Percentiles rank a stretch among this genome's conserved stretches.
Conservation (phyloP, 2,888 invertebrate genomes). For the Theretra japonica region DNA sequence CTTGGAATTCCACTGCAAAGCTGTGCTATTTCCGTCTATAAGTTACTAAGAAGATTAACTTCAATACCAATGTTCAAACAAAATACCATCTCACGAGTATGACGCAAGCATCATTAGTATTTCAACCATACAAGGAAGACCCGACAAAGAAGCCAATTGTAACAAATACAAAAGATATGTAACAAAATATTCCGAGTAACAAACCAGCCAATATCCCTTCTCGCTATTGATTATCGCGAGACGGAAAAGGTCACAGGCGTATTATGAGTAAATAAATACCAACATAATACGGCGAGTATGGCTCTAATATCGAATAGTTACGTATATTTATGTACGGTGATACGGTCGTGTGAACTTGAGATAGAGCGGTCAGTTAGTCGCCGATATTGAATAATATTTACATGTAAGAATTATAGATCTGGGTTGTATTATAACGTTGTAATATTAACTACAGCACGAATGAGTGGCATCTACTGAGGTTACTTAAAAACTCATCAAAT, state of each 20-base stretch:
- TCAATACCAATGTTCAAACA: no score
- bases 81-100: no score
- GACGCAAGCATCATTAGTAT: no score
- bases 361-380: not conserved
- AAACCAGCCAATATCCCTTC: not conserved
- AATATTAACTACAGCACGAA: no score
- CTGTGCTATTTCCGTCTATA: no score
- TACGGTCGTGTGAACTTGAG: not conserved
- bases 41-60: no score
- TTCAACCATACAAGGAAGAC: not conserved
- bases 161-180: not conserved
- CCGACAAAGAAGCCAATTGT: not conserved
- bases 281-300: not conserved
- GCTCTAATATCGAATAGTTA: not conserved
- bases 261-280: not conserved
- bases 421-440: no score
- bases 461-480: no score
- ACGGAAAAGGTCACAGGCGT: slow-evolving; percentile 4
- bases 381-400: no score
- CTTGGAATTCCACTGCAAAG: no score
- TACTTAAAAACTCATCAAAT: no score
- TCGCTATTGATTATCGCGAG: not conserved
- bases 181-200: not conserved
- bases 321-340: not conserved
- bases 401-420: no score